Base-by-base conservation (phyloP, 2,797 vertebrate genomes). In the Iguana delicatissima region DNA sequence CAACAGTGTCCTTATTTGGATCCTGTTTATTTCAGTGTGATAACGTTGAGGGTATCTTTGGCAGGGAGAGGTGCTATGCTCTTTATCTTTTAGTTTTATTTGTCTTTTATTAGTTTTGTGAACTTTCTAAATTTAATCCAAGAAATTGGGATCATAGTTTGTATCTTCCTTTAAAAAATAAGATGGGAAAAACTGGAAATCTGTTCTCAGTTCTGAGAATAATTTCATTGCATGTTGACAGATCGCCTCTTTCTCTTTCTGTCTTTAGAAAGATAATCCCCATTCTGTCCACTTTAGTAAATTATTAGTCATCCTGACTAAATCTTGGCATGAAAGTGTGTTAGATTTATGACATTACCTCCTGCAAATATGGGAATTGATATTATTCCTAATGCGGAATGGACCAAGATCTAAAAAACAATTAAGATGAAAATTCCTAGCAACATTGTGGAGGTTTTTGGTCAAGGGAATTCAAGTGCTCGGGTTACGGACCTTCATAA, bases 221-320 rank as follows among this genome's bases (percentile, higher is more conserved):
- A 46, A 20, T 46, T 0, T 16, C 52, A 1, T 3, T 85, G 46
- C 32, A 8, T 29, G 86, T 55, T 8, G 80, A 38, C 69, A 38
- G n/a, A 0, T 52, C n/a, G 85, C 64, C 26, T 8, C n/a, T 13
- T 52, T 52, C 8, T 22, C 8, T 4, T 1, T 32, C 57, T 62
- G 1, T 5, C 1, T 16, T 73, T 72, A 52, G 10, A 26, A 73
- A 89, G 87, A 79, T 86, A 88, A 72, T 72, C 90, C 84, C 92
- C 91, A 62, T 89, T 93, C 91, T 88, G 92, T 57, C 91, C 94
- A 90, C 72, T 92, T 88, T 90, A 90, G 86, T 64, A 91, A 94
- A 92, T 88, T 92, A 85, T 85, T 91, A 88, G 80, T 93, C 38
- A 82, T 89, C 57, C 80, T 59, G 81, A 20, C 76, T 94, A 81